Conservation (phyloP, 2,797 vertebrate species). For the Loriculus beryllinus region DNA sequence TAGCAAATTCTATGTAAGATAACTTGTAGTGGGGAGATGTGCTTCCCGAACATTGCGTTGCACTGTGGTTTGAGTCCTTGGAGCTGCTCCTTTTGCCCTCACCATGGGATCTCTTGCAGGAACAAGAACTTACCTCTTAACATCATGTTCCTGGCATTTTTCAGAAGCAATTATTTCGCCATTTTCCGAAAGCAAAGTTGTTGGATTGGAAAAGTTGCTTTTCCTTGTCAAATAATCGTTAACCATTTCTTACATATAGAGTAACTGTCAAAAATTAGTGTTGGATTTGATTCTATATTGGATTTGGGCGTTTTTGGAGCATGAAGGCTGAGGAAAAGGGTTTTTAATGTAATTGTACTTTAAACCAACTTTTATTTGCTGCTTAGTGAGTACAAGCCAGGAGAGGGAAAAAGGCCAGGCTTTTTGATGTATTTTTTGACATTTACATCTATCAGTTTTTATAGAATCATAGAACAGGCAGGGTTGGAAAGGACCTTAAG, state of each 20-base stretch:
- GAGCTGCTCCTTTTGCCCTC: neutral
- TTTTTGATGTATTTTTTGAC: neutral
- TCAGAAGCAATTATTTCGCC: neutral
- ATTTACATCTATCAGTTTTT: neutral
- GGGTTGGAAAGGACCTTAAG: no score
- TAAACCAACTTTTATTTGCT: neutral
- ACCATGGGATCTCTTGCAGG: neutral
- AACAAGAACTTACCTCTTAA: neutral
- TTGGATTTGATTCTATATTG: neutral
- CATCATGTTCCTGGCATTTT: neutral
- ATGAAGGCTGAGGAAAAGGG: no score
- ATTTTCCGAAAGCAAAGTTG: neutral
- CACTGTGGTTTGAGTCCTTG: neutral
- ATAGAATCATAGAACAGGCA: no score
- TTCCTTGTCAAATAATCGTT: neutral
- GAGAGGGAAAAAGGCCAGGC: neutral
- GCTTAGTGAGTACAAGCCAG: neutral
- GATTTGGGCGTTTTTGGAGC: neutral
- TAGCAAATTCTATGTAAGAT: neutral
- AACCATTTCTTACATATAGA: neutral
- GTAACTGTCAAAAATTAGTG: neutral
- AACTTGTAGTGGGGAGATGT: accelerated
- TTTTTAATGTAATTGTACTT: neutral
- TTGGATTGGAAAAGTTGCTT: neutral
- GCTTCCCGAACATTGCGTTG: accelerated